These are phyloP conservation scores for Pipistrellus pipistrellus DNA, from an alignment of 2,797 vertebrate genomes.

Conservation along the genomic window DNA sequence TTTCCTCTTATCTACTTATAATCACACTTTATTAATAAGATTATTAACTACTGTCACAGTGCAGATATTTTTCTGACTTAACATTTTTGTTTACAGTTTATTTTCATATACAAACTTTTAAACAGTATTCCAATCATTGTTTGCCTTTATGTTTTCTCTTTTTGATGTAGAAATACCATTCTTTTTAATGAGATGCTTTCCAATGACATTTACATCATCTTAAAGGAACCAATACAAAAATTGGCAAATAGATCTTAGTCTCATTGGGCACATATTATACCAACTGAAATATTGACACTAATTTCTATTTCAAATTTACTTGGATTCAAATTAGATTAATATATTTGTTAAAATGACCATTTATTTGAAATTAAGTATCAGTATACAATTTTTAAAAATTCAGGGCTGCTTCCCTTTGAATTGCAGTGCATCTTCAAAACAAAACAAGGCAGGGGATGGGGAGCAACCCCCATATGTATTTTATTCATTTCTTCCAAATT, in stretches of 20 bases:
- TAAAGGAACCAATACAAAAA: not conserved
- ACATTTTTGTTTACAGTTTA: not conserved
- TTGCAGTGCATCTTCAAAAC: not conserved
- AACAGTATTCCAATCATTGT: not conserved
- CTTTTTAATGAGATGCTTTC: constrained; percentile 23
- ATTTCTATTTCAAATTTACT: constrained; percentile 46
- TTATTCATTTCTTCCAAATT: not conserved
- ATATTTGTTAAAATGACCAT: constrained; percentile 30
- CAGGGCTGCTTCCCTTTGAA: not conserved
- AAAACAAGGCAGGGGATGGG: not conserved
- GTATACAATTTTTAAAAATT: not conserved
- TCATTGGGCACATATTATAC: not conserved
- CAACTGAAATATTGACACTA: not conserved
- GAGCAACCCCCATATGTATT: not conserved
- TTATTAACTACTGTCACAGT: not conserved
- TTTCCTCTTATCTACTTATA: not conserved
- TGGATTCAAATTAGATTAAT: not conserved
- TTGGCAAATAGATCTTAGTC: not conserved
- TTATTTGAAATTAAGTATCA: constrained; percentile 34
- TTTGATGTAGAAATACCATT: not conserved
- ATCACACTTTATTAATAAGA: not conserved
- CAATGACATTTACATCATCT: not conserved
- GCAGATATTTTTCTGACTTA: constrained; percentile 1
- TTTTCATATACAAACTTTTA: not conserved
- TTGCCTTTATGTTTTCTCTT: not conserved